A percentile compares a stretch with the other conserved stretches of the same genome.
Conservation (phyloP, 2,113 vertebrate species). For the Oreocharis arfaki region DNA sequence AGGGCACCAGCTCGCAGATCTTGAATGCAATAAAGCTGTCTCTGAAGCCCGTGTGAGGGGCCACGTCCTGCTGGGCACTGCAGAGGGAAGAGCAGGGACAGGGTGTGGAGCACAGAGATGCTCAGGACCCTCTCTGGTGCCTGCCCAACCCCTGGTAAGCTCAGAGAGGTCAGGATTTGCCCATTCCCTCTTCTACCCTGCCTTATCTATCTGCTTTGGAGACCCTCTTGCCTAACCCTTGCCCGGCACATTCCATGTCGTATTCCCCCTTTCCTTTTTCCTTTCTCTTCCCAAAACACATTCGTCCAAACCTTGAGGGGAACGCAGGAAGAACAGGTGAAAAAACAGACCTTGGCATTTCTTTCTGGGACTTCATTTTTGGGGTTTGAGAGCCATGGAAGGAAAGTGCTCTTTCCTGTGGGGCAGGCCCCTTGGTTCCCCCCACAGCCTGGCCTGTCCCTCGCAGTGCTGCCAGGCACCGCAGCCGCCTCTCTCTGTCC, state of each 20-base stretch:
- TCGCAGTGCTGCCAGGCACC: neutral
- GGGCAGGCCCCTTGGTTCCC: neutral
- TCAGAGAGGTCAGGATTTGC: neutral
- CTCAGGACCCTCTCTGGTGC: neutral
- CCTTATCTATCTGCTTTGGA: neutral
- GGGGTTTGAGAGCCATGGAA: neutral
- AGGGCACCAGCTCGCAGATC: slow-evolving; percentile 9
- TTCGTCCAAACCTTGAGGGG: neutral
- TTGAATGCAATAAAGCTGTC: neutral
- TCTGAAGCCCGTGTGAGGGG: neutral
- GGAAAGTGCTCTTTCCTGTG: neutral
- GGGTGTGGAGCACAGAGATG: neutral
- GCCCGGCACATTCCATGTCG: neutral
- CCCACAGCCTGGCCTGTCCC: neutral
- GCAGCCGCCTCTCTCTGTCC: neutral
- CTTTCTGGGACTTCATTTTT: neutral
- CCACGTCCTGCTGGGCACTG: neutral
- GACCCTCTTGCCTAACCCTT: neutral
- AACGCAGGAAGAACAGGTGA: neutral
- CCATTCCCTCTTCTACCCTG: neutral
- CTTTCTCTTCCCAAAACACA: neutral
- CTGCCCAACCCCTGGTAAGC: neutral
- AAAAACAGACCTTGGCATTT: neutral
- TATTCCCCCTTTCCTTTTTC: neutral
- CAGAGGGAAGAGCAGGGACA: neutral